Evolutionary conservation across 2,797 vertebrate species (phyloP), one percentile per base, ranked within the genome.

Genomic region (Cossypha caffra): DNA sequence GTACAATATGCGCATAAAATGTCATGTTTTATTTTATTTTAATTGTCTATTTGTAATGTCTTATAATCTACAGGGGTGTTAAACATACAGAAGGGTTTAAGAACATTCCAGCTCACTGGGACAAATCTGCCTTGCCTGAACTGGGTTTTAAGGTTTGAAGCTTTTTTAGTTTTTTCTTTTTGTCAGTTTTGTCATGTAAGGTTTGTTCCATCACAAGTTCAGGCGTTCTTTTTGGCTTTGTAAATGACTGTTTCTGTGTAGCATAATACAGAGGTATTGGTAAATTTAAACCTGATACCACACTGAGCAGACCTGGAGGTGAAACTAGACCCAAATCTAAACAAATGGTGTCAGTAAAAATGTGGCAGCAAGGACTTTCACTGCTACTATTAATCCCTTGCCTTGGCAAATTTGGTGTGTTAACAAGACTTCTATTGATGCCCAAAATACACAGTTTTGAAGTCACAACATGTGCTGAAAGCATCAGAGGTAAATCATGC

Each of bases 101-200:
- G 68, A 92, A 26, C 40, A 94, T 98, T 90, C 99, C 99, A 67
- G 10, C 97, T 35, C 76, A 99, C 85, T 99, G 99, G 99, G 99
- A 99, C 96, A 98, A 97, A 88, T 97, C 69, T 21, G 98, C 98
- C 24, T 54, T 99, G 23, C 98, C 98, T 1, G 98, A 98, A 40
- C 93, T 97, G 17, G 98, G 98, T 93, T 99, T 98, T 94, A 98
- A 98, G 99, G 99, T 99, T 98, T 80, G 94, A 16, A 80, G 47
- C 11, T 63, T 51, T 51, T 29, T 18, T 62, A 1, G 2, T 13
- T 15, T 92, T 50, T 45, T 9, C 18, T 85, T 38, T 80, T 29
- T 16, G 14, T 79, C 37, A 15, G n/a, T 81, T 61, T 80, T 86
- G 43, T 64, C 2, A 1, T 10, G 29, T 57, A 23, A 29, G 6